Base-by-base conservation (phyloP, 2,797 vertebrate species). In the Pseudochaenichthys georgianus region DNA sequence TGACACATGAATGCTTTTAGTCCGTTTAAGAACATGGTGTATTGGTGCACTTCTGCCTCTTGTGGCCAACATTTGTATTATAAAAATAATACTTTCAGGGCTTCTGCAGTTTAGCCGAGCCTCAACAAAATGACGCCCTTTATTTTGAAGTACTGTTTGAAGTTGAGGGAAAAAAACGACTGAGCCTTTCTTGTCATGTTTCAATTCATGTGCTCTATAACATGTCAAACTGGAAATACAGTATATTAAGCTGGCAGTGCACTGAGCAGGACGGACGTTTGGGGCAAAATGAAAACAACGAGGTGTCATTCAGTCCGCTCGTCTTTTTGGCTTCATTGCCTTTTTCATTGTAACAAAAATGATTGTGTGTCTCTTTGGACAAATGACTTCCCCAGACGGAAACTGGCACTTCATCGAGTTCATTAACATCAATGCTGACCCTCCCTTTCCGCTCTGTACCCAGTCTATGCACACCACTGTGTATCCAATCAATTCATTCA, bases 401-500 rank as follows among this genome's bases (percentile, higher is more conserved):
- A 48, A 70, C 2, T 3, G 71, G 54, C 62, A 73, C 80, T 70
- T 85, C 66, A 42, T 11, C 34, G 47, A 77, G 21, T 21, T 21
- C 42, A 42, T 46, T 50, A 57, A 72, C 53, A 31, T 45, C 45
- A n/a, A 71, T 41, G 34, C 57, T 34, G 28, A 67, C 41, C 38
- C 21, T 23, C 58, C 64, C 23, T 9, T 9, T 41, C 28, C 46
- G 7, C 43, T 67, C 62, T 61, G 51, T 47, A 66, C 67, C 68
- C 48, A 13, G 17, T 89, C 90, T 84, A 78, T 87, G 89, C 93
- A 92, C 92, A 87, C 86, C 92, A 89, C 76, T 64, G 83, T 81
- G 75, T 87, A 86, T 85, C 73, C 64, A 81, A 93, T 93, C 93
- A 92, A 92, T 88, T 90, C 91, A 93, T 90, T 91, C 88, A 93